Conservation (phyloP, 2,888 invertebrate species). For the Torymus aiolomorphi region DNA sequence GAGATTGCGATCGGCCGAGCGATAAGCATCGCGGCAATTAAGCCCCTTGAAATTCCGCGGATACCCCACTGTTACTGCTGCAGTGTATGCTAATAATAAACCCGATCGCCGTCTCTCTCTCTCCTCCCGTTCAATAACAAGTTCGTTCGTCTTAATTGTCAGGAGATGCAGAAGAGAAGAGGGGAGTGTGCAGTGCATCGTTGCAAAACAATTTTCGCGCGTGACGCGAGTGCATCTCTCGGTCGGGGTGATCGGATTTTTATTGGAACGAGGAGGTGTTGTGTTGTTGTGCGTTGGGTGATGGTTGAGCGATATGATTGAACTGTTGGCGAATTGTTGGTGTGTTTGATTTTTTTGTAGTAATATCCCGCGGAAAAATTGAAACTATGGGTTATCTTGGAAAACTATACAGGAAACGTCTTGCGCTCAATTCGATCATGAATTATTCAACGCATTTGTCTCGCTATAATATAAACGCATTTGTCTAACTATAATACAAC, state of each 20-base stretch:
- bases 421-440: too few species aligned
- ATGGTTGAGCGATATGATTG: too few species aligned
- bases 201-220: constrained; percentile 27
- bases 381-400: too few species aligned
- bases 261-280: not conserved
- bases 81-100: constrained; percentile 35
- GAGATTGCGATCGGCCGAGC: not conserved
- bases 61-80: not conserved
- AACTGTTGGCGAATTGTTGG: too few species aligned
- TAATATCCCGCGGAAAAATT: too few species aligned
- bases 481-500: too few species aligned
- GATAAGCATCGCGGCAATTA: constrained; percentile 16
- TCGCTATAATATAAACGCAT: too few species aligned
- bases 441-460: too few species aligned
- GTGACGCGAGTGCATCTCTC: not conserved
- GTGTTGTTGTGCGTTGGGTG: too few species aligned
- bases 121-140: constrained; percentile 47
- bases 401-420: too few species aligned
- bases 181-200: not conserved
- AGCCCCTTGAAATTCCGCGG: not conserved
- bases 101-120: constrained; percentile 18
- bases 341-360: too few species aligned
- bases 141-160: constrained; percentile 43
- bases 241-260: constrained; percentile 2
- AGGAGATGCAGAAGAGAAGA: not conserved